Percentiles rank a stretch among this genome's conserved stretches.
Evolutionary conservation across 2,113 vertebrate species (phyloP).

Genomic region (Tapirus terrestris): DNA sequence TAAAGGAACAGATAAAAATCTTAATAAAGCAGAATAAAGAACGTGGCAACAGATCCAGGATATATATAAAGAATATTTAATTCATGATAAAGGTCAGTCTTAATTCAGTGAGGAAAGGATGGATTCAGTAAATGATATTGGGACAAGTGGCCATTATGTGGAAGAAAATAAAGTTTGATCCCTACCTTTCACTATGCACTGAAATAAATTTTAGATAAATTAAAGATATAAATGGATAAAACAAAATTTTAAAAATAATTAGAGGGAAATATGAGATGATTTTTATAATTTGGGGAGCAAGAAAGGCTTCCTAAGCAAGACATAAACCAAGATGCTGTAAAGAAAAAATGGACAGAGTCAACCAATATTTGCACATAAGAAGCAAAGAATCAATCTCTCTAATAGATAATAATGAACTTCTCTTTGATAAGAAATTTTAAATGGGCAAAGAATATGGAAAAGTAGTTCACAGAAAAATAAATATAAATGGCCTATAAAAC

Average conservation of each 20-base stretch:
- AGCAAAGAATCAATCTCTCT: neutral
- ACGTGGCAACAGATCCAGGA: neutral
- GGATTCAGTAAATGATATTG: neutral
- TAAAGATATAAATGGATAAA: constrained; percentile 8
- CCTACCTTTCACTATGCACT: neutral
- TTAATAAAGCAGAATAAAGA: neutral
- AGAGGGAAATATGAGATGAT: neutral
- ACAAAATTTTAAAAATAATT: neutral
- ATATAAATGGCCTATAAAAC: neutral
- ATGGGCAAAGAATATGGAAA: neutral
- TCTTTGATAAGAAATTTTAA: neutral
- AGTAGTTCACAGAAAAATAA: constrained; percentile 26
- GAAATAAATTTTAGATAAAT: constrained; percentile 22
- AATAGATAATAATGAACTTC: neutral
- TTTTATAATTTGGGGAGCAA: neutral
- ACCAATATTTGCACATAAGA: neutral
- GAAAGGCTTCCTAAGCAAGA: neutral
- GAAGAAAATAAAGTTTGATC: constrained; percentile 27
- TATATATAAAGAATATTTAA: neutral
- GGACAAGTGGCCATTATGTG: neutral
- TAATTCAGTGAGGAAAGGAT: neutral
- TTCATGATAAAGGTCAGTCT: neutral
- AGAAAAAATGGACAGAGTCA: neutral
- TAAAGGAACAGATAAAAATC: neutral
- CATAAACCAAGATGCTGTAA: neutral